Conservation (phyloP, 2,113 vertebrate species). For the Triplophysa siluroides region DNA sequence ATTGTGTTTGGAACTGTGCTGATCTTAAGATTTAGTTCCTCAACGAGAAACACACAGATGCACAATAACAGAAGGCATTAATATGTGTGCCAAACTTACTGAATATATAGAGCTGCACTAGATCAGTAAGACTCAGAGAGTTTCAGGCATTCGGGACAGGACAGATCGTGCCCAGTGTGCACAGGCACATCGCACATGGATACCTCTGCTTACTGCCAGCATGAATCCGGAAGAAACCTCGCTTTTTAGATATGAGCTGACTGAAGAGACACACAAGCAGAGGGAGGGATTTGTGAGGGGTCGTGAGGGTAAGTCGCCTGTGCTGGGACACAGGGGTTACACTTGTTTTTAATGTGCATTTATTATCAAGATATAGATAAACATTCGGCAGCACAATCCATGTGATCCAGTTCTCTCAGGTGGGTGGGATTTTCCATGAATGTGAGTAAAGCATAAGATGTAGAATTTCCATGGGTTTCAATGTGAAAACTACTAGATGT, state of each 20-base stretch:
- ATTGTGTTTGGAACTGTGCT: background rate
- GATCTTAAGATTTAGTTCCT: background rate
- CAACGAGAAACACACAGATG: background rate
- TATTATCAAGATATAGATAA: conserved; percentile 23
- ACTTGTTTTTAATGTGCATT: conserved; percentile 39
- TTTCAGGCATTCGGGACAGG: conserved; percentile 46
- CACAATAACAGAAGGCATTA: background rate
- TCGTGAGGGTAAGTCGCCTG: conserved; percentile 41
- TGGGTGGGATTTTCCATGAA: no score
- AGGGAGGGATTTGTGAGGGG: conserved; percentile 70
- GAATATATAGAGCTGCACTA: conserved; percentile 36
- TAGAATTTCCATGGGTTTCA: no score
- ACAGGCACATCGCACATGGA: conserved; percentile 71
- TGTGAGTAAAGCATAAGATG: no score
- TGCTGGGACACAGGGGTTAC: conserved; percentile 38
- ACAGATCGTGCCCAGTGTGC: conserved; percentile 70
- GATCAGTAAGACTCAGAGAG: conserved; percentile 64
- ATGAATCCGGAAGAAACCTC: conserved; percentile 96
- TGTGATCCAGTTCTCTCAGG: no score
- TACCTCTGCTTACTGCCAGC: conserved; percentile 97
- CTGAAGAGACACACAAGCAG: conserved; percentile 87
- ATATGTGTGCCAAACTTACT: no score
- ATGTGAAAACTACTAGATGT: no score
- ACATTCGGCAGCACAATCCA: background rate
- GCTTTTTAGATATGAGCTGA: conserved; percentile 94